Evolutionary conservation across 2,888 invertebrate genomes (phyloP), one percentile per base, ranked within the genome.

Genomic region (Polydrusus pterygomalis): DNA sequence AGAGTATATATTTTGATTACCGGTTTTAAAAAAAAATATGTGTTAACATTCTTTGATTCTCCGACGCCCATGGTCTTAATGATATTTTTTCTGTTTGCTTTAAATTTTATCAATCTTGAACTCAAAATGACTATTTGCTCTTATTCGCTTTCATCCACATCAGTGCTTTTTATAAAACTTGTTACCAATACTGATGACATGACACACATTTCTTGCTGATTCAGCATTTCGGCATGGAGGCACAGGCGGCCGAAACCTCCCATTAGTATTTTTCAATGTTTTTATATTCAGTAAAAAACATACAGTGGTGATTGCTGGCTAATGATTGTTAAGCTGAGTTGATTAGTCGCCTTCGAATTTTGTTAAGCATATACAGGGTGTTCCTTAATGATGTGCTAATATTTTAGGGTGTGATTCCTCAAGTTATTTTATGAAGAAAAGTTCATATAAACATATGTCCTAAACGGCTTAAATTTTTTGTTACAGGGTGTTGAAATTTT

Each of bases 121-220:
- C 51, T 11, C 20, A 18, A 51, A 51, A 9, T 18, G 51, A 20
- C 51, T 18, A n/a, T 47, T 47, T 15, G 47, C 47, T 17, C 47
- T 17, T 47, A 47, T 47, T 47, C 47, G 20, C 51, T 20, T 51
- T 18, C n/a, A 20, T 51, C 2, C 51, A 51, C 51, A 20, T 51
- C 51, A 10, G 51, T 51, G 47, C 47, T 51, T 51, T 51, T 51
- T 51, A 51, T 51, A 51, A 51, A 51, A 51, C 20, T 51, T 51
- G 51, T 51, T 18, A 51, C 51, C 51, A 20, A 51, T 51, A 51
- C 47, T 47, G 47, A 47, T 47, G 47, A 17, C 47, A 47, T 47
- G 47, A 17, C 47, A 47, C 47, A 47, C 47, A 20, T 51, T 51
- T 51, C 20, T 51, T n/a, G 51, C 51, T 51, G 51, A 51, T 20